These are phyloP conservation scores for Eleginops maclovinus DNA, from an alignment of 2,113 vertebrate species.

Conservation along the genomic window DNA sequence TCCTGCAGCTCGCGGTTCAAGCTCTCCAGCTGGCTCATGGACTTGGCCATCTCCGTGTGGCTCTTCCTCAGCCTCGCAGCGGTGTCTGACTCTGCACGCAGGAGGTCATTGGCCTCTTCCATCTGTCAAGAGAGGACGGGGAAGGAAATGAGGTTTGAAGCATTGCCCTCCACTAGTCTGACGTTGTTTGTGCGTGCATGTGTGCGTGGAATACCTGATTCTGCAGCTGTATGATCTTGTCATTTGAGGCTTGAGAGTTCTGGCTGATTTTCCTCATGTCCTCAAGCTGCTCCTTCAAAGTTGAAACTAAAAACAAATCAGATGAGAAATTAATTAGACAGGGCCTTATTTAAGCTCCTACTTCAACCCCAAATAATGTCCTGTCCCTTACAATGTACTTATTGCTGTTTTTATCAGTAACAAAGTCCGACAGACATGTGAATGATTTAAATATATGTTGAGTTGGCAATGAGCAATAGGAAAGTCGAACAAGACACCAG, in stretches of 20 bases:
- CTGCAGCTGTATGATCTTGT: conserved; percentile 94
- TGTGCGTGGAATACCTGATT: conserved; percentile 86
- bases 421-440: background rate
- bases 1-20: conserved; percentile 95
- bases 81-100: conserved; percentile 95
- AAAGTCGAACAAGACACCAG: no score
- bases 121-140: conserved; percentile 82
- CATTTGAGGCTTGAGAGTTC: conserved; percentile 94
- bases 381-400: conserved; percentile 23
- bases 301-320: conserved; percentile 87
- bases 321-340: background rate
- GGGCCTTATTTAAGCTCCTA: background rate
- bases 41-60: conserved; percentile 94
- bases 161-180: background rate
- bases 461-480: background rate
- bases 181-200: background rate
- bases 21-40: conserved; percentile 91
- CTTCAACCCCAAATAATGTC: background rate
- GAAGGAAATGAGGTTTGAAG: background rate
- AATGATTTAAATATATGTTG: background rate
- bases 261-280: conserved; percentile 94
- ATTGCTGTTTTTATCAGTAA: background rate
- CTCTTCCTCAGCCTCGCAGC: conserved; percentile 93
- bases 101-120: conserved; percentile 94
- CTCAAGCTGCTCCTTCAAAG: conserved; percentile 97